Evolutionary conservation across 2,113 vertebrate species (phyloP), one percentile per base, ranked within the genome.

Genomic region (Gorsachius goisagi): DNA sequence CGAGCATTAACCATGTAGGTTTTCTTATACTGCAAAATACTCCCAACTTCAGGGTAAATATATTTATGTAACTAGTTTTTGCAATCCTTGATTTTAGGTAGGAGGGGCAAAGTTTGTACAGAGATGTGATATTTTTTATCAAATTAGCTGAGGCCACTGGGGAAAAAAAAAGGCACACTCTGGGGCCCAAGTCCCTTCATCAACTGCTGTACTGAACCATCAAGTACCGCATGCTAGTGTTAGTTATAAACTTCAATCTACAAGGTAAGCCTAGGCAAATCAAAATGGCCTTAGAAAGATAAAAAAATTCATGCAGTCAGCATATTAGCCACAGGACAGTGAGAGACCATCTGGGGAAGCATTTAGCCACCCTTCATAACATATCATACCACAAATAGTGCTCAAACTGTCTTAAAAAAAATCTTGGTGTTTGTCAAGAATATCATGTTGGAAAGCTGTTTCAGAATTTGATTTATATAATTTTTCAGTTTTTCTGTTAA

Each of bases 1-100:
- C 62, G 47, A 95, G 26, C 79, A 69, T 69, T 62, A 53, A 9
- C 35, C 78, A 9, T 32, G 39, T 60, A 56, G 35, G 27, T 67
- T 93, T 95, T 87, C 56, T 87, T 72, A 45, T 21, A 23, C 35
- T 56, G 22, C 53, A 93, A 69, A 85, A 71, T 44, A 59, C 10
- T 83, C 50, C 20, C 17, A 45, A 19, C 20, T 56, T 50, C 74
- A 92, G 28, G 55, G 16, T 67, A 81, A 94, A 76, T 10, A 9
- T 55, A 75, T 30, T 93, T 83, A 28, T 55, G 27, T 30, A 78
- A 75, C 11, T 55, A 52, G 37, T 9, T 53, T 82, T 85, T 87
- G 12, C n/a, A 74, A 8, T 44, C 12, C 45, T 55, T 66, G 27
- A 84, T 39, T 45, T 93, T 87, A 39, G 9, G 47, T 67, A 72